Base-by-base conservation (phyloP, 1,140 invertebrate genomes). In the Archivesica marissinica region DNA sequence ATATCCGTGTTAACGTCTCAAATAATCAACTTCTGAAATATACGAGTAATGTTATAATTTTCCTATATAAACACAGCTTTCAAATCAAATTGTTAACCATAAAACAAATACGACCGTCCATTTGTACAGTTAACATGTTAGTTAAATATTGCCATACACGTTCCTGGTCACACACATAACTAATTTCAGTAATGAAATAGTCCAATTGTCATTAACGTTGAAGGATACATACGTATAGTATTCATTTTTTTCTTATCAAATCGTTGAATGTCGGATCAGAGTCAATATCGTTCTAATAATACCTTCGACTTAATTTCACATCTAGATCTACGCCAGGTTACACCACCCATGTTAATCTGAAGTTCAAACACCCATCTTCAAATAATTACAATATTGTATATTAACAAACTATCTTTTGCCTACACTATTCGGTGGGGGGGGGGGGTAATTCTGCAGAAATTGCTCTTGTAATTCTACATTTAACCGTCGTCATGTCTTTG, bases 121-220 rank as follows among this genome's bases (percentile, higher is more conserved):
- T 64, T 64, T 64, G n/a, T 33, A 35, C 38, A 64, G 33, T 64
- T 64, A 64, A 64, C 59, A 64, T 15, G 33, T 35, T 64, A 33
- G 38, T 35, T 64, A 64, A 64, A 64, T 33, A 64, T 64, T 33
- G 38, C 59, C 38, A 64, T 64, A 64, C 59, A 64, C 38, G 59
- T 35, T 13, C 59, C 15, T 52, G 50, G 23, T 23, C 4, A 52
- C 50, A 52, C 50, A 44, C 17, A 23, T 52, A 52, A 52, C 17
- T 52, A 52, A n/a, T 52, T n/a, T 11, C 20, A 52, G 4, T 11
- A n/a, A 52, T 52, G 50, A n/a, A 52, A 52, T n/a, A n/a, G 23
- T n/a, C 17, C 3, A 15, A 23, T 52, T 52, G 50, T 52, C n/a
- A n/a, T n/a, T n/a, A n/a, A n/a, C n/a, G n/a, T n/a, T n/a, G n/a